Evolutionary conservation across 2,888 invertebrate species (phyloP).

Genomic region (Epistrophe grossulariae): DNA sequence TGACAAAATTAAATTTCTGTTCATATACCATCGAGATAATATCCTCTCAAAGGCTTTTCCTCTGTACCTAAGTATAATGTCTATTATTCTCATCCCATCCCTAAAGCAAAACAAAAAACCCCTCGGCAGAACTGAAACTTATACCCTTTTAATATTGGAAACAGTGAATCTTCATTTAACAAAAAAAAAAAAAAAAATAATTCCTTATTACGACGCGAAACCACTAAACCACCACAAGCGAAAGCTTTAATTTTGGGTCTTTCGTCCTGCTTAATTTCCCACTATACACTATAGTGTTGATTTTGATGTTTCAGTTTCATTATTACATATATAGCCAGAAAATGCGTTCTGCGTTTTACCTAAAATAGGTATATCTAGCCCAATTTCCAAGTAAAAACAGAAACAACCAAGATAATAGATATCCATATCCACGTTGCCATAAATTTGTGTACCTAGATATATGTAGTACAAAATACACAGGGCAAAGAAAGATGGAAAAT

Average conservation of each 20-base stretch:
- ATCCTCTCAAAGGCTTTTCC: constrained; percentile 14
- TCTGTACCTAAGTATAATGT: neutral
- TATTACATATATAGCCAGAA: constrained; percentile 6
- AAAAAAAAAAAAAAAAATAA: neutral
- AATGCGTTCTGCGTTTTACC: neutral
- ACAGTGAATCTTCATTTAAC: constrained; percentile 26
- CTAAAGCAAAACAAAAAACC: constrained; percentile 5
- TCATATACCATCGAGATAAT: constrained; percentile 2
- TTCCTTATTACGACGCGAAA: neutral
- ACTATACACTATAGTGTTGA: neutral
- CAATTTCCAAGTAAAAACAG: neutral
- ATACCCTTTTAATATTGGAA: constrained; percentile 21
- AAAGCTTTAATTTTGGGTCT: constrained; percentile 11
- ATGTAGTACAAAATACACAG: constrained; percentile 32
- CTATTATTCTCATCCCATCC: constrained; percentile 1
- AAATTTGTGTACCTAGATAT: constrained; percentile 27
- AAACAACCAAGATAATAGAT: constrained; percentile 8
- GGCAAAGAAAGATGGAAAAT: constrained; percentile 57
- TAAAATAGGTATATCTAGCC: neutral
- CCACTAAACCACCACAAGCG: constrained; percentile 1
- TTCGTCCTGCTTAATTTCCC: constrained; percentile 22
- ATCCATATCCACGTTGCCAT: constrained; percentile 1
- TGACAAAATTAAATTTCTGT: constrained; percentile 13
- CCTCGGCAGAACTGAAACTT: neutral
- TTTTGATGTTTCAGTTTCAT: neutral